Base-by-base conservation (phyloP, 2,797 vertebrate genomes). In the Pogoniulus pusillus region DNA sequence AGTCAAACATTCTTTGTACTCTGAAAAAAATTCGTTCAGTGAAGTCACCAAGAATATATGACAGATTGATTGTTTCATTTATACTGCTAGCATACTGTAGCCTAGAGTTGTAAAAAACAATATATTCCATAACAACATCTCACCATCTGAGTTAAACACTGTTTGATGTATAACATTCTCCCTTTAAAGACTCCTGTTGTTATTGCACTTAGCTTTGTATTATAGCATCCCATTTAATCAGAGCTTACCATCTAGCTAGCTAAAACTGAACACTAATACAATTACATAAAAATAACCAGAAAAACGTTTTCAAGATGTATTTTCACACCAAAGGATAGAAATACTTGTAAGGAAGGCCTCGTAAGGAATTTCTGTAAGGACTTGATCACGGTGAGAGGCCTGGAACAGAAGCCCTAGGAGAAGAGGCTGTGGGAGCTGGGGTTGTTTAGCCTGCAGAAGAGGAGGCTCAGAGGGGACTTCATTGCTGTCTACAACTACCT, bases 381-480 rank as follows among this genome's bases (percentile, higher is more conserved):
- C 77, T 92, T 92, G 64, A 74, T 62, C 88, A 75, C 93, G 96
- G n/a, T n/a, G n/a, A n/a, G n/a, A n/a, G n/a, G n/a, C n/a, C n/a
- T n/a, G n/a, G n/a, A n/a, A n/a, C n/a, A n/a, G n/a, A n/a, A n/a
- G n/a, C n/a, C n/a, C n/a, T n/a, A n/a, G n/a, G n/a, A n/a, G n/a
- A n/a, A n/a, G n/a, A n/a, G n/a, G n/a, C n/a, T n/a, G n/a, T n/a
- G n/a, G n/a, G n/a, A n/a, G n/a, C n/a, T n/a, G n/a, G n/a, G n/a
- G n/a, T n/a, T n/a, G n/a, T n/a, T n/a, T n/a, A n/a, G n/a, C n/a
- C n/a, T n/a, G n/a, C n/a, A n/a, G n/a, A n/a, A n/a, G n/a, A n/a
- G n/a, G n/a, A n/a, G n/a, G n/a, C n/a, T n/a, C n/a, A n/a, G n/a
- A n/a, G n/a, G n/a, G n/a, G n/a, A n/a, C n/a, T n/a, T n/a, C n/a